These are phyloP conservation scores for Eristalinus aeneus DNA, from an alignment of 2,888 invertebrate genomes.

Conservation along the genomic window DNA sequence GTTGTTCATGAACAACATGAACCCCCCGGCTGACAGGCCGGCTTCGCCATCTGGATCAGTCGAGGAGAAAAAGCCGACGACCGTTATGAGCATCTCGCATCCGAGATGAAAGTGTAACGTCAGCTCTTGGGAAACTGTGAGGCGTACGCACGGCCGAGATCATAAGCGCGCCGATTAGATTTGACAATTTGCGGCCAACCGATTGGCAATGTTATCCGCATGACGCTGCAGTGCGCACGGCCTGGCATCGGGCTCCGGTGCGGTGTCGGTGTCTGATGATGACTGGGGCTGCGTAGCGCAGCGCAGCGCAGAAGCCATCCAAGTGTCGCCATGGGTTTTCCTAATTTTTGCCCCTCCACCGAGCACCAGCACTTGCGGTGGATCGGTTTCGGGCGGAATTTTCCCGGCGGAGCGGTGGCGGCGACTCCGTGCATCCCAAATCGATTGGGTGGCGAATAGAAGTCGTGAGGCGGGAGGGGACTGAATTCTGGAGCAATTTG, in stretches of 20 bases:
- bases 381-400: conserved; percentile 64
- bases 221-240: conserved; percentile 27
- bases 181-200: conserved; percentile 63
- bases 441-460: neutral
- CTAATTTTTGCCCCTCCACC: conserved; percentile 49
- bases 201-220: conserved; percentile 45
- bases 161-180: conserved; percentile 46
- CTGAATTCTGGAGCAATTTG: conserved; percentile 41
- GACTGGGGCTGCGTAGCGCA: conserved; percentile 2
- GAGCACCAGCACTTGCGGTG: conserved; percentile 45
- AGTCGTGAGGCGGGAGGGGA: too few species aligned
- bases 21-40: neutral
- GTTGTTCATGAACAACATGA: conserved; percentile 40
- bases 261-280: conserved; percentile 45
- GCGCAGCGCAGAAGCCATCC: conserved; percentile 45
- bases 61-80: conserved; percentile 53
- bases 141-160: conserved; percentile 1
- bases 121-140: conserved; percentile 57
- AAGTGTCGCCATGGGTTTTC: conserved; percentile 68
- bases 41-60: conserved; percentile 59
- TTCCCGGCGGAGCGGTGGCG: conserved; percentile 3
- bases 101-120: conserved; percentile 64
- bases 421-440: neutral
- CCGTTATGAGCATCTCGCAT: conserved; percentile 57
- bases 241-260: conserved; percentile 47